Base-by-base conservation (phyloP, 2,888 invertebrate genomes). In the Chesias legatella region DNA sequence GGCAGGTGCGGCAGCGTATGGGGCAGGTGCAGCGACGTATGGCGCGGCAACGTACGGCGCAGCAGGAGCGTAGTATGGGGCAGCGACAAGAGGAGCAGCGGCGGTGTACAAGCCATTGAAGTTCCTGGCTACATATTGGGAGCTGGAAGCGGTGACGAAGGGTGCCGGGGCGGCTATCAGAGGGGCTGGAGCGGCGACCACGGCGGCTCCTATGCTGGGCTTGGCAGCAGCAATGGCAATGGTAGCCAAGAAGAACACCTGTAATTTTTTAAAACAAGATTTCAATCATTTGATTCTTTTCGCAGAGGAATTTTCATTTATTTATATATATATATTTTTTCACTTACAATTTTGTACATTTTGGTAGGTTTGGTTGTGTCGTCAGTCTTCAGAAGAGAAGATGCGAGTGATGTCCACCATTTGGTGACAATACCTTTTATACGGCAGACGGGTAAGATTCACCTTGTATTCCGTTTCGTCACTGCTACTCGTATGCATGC, bases 61-160 rank as follows among this genome's bases (percentile, higher is more conserved):
- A 91, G 52, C 92, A 86, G 10, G 91, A 84, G 56, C 92, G 72
- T 43, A 91, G 91, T 69, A 92, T 91, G 58, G 90, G 0, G 92
- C 90, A 0, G 92, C 92, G n/a, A 92, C 91, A 52, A 91, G 85
- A 5, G 90, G 89, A 0, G 90, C 89, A 1, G 82, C 88, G 10
- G 79, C 84, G 11, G 79, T 82, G 48, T 73, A 36, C 29, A 73
- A 5, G 67, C 67, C 23, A 38, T 58, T 58, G 47, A 36, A 51
- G 46, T 47, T 57, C 43, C 57, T 52, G 67, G 53, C n/a, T 62
- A 72, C 6, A 64, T 73, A 25, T 66, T 70, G 22, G 57, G 67
- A 26, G 67, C 58, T 58, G 1, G 84, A 83, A 13, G 80, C 88
- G 44, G 75, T 77, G 7, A 78, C 68, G 7, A 78, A 54, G 0